These are phyloP conservation scores for Invenusta paracnida DNA, from an alignment of 2,888 invertebrate genomes.

Conservation along the genomic window DNA sequence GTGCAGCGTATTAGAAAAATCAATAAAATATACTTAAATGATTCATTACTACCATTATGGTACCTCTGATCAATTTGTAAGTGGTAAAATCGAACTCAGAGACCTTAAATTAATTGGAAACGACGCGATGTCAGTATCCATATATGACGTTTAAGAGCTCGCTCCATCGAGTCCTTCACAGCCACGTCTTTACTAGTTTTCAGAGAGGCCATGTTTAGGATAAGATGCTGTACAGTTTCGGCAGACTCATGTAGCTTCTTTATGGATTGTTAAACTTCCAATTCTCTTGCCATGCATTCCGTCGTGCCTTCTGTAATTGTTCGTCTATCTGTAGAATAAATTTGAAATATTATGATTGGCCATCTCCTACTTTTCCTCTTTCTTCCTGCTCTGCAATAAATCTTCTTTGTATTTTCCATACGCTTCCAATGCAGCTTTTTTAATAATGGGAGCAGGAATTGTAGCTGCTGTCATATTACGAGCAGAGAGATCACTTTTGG, in stretches of 20 bases:
- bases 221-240: background rate
- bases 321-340: background rate
- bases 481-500: background rate
- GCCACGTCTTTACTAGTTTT: background rate
- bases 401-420: conserved; percentile 18
- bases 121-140: too few species aligned
- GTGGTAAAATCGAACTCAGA: too few species aligned
- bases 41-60: too few species aligned
- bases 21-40: too few species aligned
- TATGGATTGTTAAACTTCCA: background rate
- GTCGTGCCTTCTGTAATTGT: too few species aligned
- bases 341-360: background rate
- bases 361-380: conserved; percentile 2
- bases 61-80: too few species aligned
- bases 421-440: conserved; percentile 17
- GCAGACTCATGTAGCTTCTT: background rate
- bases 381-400: conserved; percentile 18
- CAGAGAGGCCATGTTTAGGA: background rate
- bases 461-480: background rate
- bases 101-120: too few species aligned
- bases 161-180: background rate
- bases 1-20: too few species aligned
- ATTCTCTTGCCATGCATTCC: background rate
- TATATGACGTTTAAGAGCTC: background rate
- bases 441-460: background rate